Percentiles rank a stretch among this genome's conserved stretches.
Evolutionary conservation across 2,888 invertebrate species (phyloP).

Genomic region (Palloptera scutellata): DNA sequence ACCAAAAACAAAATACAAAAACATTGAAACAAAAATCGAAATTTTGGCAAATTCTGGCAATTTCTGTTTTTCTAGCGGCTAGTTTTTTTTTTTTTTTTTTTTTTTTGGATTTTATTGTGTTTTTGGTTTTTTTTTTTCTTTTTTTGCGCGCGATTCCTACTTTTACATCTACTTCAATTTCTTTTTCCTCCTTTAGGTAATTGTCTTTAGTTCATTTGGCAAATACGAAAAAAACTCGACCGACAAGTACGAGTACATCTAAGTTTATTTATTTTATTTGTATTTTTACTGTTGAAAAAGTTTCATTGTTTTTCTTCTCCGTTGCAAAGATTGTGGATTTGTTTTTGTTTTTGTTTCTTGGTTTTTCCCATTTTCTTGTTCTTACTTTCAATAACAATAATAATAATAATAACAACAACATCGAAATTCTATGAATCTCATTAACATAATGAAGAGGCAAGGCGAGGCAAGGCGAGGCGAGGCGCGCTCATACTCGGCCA

Average conservation of each 20-base stretch:
- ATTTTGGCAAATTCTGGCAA: background rate
- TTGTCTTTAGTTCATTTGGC: background rate
- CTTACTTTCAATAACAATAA: background rate
- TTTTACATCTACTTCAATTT: background rate
- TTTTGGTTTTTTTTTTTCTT: slow-evolving; percentile 11
- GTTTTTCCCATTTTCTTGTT: background rate
- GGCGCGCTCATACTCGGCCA: slow-evolving; percentile 13
- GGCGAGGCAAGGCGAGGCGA: no score
- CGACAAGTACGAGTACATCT: background rate
- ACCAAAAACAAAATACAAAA: no score
- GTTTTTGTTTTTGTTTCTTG: background rate
- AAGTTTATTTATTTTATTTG: no score
- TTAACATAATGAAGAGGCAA: slow-evolving; percentile 25
- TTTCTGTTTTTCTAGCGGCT: slow-evolving; percentile 18
- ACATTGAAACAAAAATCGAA: no score
- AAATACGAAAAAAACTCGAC: background rate
- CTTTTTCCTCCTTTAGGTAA: background rate
- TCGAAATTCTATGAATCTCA: slow-evolving; percentile 1
- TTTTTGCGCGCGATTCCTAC: background rate
- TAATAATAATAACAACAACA: background rate
- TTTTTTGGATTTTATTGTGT: background rate
- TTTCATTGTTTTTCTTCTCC: background rate
- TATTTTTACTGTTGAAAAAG: no score
- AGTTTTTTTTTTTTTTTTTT: slow-evolving; percentile 12
- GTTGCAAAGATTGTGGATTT: background rate